Evolutionary conservation across 2,113 vertebrate species (phyloP).

Genomic region (Rhynchopsitta pachyrhyncha): DNA sequence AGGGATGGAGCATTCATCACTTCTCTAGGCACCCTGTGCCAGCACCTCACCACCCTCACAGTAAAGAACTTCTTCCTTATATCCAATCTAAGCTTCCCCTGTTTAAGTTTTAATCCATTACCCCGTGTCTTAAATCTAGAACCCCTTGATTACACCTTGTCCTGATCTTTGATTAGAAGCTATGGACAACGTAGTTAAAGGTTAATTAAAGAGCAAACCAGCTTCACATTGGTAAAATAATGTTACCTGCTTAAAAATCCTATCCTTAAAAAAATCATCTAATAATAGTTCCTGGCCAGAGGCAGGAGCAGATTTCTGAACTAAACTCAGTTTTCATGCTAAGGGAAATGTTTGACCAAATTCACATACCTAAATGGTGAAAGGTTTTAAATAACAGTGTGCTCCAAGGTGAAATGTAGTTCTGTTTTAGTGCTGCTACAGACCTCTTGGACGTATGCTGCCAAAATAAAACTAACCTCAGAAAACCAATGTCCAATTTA

Average conservation of each 20-base stretch:
- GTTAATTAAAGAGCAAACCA: slow-evolving; percentile 8
- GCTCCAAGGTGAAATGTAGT: neutral
- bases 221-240: neutral
- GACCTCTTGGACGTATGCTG: neutral
- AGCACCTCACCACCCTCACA: no score
- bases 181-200: neutral
- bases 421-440: neutral
- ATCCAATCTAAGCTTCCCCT: no score
- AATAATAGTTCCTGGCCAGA: neutral
- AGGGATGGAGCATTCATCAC: no score
- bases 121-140: no score
- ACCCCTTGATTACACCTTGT: no score
- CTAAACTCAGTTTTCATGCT: neutral
- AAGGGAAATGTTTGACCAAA: neutral
- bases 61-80: no score
- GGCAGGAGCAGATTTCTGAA: neutral
- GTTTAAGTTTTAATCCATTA: no score
- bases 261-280: neutral
- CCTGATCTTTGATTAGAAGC: neutral
- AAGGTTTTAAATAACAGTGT: neutral
- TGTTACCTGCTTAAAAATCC: neutral
- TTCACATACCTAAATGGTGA: neutral
- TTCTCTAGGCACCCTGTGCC: no score
- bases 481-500: neutral
- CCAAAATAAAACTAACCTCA: neutral